phyloP scores from a whole-genome alignment of 2,888 invertebrate species.

The Criorhina ranunculi region DNA sequence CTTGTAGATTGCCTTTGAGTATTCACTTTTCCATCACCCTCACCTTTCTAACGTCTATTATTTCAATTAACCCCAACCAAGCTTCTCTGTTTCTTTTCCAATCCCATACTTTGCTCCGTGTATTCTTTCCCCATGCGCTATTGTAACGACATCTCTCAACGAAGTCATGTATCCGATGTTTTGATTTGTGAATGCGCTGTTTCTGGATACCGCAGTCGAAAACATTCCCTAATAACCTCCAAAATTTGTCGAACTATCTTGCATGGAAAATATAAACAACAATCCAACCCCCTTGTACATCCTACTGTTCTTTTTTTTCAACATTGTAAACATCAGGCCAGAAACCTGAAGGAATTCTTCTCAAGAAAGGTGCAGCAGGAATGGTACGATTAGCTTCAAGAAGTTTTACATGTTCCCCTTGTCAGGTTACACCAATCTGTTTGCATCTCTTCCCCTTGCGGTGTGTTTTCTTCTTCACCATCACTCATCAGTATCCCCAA shows the following conservation, averaged over 20 bases:
- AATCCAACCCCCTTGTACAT: background rate
- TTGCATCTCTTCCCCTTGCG: conserved; percentile 12
- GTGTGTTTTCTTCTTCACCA: conserved; percentile 1
- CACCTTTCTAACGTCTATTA: too few relatives aligned
- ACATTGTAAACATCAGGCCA: conserved; percentile 14
- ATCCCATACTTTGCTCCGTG: too few relatives aligned
- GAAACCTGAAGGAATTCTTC: conserved; percentile 7
- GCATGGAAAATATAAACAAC: background rate
- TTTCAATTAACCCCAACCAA: too few relatives aligned
- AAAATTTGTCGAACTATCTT: background rate
- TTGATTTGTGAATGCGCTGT: too few relatives aligned
- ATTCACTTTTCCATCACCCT: too few relatives aligned
- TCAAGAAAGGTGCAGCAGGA: background rate
- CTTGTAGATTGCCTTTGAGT: too few relatives aligned
- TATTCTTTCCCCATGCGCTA: too few relatives aligned
- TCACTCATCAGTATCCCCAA: conserved; percentile 3
- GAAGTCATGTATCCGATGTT: too few relatives aligned
- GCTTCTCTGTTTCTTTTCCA: too few relatives aligned
- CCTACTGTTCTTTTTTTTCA: conserved; percentile 9
- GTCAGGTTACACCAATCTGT: conserved; percentile 23
- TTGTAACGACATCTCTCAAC: too few relatives aligned
- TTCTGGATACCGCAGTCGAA: too few relatives aligned
- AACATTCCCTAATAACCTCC: too few relatives aligned
- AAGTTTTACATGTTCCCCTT: conserved; percentile 9
- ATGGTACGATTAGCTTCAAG: conserved; percentile 22